Evolutionary conservation across 1,140 invertebrate species (phyloP).

Genomic region (Aphaenogaster floridana): DNA sequence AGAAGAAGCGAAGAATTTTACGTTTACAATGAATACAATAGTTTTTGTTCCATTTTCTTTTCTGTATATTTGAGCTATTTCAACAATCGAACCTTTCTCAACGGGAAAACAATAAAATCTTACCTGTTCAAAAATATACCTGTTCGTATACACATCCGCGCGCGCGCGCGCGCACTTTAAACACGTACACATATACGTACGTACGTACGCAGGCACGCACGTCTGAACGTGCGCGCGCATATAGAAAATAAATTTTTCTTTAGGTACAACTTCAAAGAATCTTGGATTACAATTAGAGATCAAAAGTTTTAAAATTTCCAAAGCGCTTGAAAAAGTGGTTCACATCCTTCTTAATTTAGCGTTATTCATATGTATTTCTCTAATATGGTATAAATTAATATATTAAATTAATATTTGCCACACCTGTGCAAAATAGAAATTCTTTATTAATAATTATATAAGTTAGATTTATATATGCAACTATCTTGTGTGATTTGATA

Average conservation of each 20-base stretch:
- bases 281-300: background rate
- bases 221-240: no score
- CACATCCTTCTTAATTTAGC: background rate
- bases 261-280: background rate
- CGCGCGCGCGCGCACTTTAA: background rate
- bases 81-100: background rate
- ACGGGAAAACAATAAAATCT: background rate
- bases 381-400: constrained; percentile 21
- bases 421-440: background rate
- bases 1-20: background rate
- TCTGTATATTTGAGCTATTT: background rate
- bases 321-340: background rate
- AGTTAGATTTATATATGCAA: background rate
- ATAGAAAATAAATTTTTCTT: background rate
- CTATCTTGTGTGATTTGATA: background rate
- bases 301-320: background rate
- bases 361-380: background rate
- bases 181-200: no score
- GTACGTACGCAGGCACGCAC: no score
- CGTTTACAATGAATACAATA: constrained; percentile 38
- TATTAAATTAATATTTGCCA: constrained; percentile 15
- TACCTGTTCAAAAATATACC: background rate
- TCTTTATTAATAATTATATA: background rate
- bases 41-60: background rate
- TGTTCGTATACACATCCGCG: background rate